A percentile compares a stretch with the other conserved stretches of the same genome.
phyloP scores from a whole-genome alignment of 2,113 vertebrate species.

The Vulpes ferrilata region DNA sequence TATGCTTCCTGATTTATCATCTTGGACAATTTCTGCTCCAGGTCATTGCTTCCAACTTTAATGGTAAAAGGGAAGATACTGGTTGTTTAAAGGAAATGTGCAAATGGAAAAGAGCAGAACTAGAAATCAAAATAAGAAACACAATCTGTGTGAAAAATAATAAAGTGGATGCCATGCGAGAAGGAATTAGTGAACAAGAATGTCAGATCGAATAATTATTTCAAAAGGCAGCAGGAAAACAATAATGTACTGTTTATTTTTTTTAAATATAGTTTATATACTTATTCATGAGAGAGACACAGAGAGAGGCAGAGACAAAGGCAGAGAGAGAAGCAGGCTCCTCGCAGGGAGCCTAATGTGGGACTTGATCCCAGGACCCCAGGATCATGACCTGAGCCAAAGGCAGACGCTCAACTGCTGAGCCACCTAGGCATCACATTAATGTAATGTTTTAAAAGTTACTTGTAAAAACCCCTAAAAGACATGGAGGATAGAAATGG shows the following conservation, averaged over 20 bases:
- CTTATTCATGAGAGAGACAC: too few species aligned
- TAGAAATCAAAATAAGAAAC: neutral
- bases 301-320: too few species aligned
- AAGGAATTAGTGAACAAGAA: neutral
- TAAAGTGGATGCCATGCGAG: neutral
- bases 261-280: too few species aligned
- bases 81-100: neutral
- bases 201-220: neutral
- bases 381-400: too few species aligned
- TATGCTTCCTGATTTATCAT: neutral
- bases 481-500: neutral
- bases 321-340: too few species aligned
- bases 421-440: too few species aligned
- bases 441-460: neutral
- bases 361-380: too few species aligned
- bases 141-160: neutral
- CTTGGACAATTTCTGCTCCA: neutral
- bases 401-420: too few species aligned
- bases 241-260: neutral
- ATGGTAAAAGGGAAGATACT: neutral
- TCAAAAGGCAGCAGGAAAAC: neutral
- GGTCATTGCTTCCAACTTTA: neutral
- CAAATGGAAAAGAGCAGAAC: neutral
- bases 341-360: too few species aligned
- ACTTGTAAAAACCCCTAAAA: neutral